A percentile compares a stretch with the other conserved stretches of the same genome.
Conservation (phyloP, 2,888 invertebrate genomes). For the Brenthis hecate region DNA sequence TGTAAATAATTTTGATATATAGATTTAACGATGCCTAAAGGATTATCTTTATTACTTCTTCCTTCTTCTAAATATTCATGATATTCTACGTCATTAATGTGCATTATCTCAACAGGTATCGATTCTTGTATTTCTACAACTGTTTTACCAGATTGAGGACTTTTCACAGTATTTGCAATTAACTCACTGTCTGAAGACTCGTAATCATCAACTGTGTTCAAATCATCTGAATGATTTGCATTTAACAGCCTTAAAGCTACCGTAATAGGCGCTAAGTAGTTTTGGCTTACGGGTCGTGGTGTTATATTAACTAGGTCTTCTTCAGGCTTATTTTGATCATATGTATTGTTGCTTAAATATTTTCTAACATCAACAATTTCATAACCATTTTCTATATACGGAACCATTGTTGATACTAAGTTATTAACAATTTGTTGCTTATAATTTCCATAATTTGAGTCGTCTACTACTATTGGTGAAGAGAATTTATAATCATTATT, state of each 20-base stretch:
- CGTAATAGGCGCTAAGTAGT: conserved; percentile 83
- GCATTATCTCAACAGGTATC: conserved; percentile 79
- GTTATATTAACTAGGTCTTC: conserved; percentile 72
- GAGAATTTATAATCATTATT: conserved; percentile 63
- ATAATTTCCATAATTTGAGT: conserved; percentile 53
- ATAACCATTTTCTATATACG: conserved; percentile 70
- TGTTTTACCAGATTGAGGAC: conserved; percentile 73
- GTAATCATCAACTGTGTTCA: conserved; percentile 66
- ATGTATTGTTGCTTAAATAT: conserved; percentile 49
- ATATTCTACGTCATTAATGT: conserved; percentile 73
- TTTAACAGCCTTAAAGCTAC: conserved; percentile 81
- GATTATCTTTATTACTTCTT: conserved; percentile 58
- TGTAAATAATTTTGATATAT: conserved; percentile 65
- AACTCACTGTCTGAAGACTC: conserved; percentile 71
- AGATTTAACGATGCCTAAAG: conserved; percentile 55
- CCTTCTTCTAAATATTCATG: conserved; percentile 73
- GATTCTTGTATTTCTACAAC: conserved; percentile 86
- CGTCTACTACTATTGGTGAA: conserved; percentile 77
- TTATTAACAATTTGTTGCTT: conserved; percentile 68
- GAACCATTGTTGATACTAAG: conserved; percentile 72
- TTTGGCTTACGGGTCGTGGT: conserved; percentile 79
- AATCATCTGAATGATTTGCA: conserved; percentile 64
- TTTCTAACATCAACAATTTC: conserved; percentile 70
- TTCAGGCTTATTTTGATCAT: conserved; percentile 44
- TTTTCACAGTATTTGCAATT: conserved; percentile 61